Evolutionary conservation across 2,113 vertebrate species (phyloP), one percentile per base, ranked within the genome.

Genomic region (Cromileptes altivelis): DNA sequence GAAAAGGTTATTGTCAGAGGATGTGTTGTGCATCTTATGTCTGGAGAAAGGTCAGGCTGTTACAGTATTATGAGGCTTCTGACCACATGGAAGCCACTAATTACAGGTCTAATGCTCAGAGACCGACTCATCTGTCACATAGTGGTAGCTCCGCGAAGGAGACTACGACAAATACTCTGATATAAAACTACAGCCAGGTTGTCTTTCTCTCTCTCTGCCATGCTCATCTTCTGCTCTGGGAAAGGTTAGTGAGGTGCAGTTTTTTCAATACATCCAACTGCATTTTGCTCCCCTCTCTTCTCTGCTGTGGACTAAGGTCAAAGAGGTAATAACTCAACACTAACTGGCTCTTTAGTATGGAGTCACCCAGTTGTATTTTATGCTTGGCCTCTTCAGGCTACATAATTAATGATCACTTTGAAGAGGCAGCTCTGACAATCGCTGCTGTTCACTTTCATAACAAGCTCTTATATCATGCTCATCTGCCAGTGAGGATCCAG

Each of bases 391-490:
- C 89, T 65, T 86, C 70, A 14, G 61, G 56, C 67, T 75, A 56
- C 80, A 87, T 88, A 83, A 89, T 85, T 89, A 82, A 85, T 62
- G 67, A 68, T 84, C 64, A 74, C 61, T 84, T 84, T 87, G 79
- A 89, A 73, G 73, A 78, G 85, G 71, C 73, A 68, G 74, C 73
- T 75, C 85, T 58, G 74, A 84, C 49, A 61, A 23, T 50, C 23
- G 42, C 15, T 50, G 4, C 75, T 40, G 19, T 72, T 80, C 23
- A 10, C 50, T 88, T 77, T 75, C 78, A 75, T 85, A 81, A 86
- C 83, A 19, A 63, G 80, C 81, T 89, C 72, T 84, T 89, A 85
- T 89, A 84, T 93, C 86, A 61, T 19, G 30, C 52, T 89, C 82
- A 85, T 93, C 81, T 87, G 87, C 77, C 86, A 87, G 47, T n/a